Evolutionary conservation across 2,888 invertebrate genomes (phyloP).

Genomic region (Ectemnius lituratus): DNA sequence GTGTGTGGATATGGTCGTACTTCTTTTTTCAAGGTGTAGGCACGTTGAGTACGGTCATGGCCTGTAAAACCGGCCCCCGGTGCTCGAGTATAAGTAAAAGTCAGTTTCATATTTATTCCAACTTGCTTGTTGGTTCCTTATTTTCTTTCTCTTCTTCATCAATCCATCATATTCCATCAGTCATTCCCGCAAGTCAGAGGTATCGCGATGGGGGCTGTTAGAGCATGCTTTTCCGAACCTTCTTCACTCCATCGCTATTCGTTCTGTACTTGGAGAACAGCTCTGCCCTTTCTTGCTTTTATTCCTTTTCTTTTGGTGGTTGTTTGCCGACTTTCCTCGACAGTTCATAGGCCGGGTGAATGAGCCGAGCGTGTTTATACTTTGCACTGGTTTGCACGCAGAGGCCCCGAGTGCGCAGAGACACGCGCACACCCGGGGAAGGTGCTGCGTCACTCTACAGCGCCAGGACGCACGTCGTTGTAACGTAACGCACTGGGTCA

Average conservation of each 20-base stretch:
- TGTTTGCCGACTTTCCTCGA: slow-evolving; percentile 4
- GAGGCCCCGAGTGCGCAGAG: neutral
- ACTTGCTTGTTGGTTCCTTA: too few species aligned
- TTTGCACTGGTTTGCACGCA: neutral
- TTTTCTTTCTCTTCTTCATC: too few species aligned
- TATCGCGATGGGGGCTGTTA: too few species aligned
- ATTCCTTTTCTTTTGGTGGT: neutral
- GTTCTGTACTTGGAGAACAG: neutral
- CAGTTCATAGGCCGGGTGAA: slow-evolving; percentile 38
- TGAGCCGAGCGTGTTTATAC: slow-evolving; percentile 4
- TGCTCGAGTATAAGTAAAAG: too few species aligned
- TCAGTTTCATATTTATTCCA: too few species aligned
- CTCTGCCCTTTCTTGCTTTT: neutral
- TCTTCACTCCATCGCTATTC: neutral
- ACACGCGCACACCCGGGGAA: slow-evolving; percentile 29
- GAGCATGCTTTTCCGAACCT: neutral
- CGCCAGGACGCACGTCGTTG: slow-evolving; percentile 50
- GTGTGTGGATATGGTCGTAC: too few species aligned
- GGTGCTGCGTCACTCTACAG: slow-evolving; percentile 59
- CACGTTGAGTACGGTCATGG: slow-evolving; percentile 3
- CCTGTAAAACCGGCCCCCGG: neutral
- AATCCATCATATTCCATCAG: too few species aligned
- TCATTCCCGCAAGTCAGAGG: too few species aligned
- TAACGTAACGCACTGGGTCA: slow-evolving; percentile 72
- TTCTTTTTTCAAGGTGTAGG: neutral